Conservation (phyloP, 2,113 vertebrate genomes). For the Dasypus novemcinctus region DNA sequence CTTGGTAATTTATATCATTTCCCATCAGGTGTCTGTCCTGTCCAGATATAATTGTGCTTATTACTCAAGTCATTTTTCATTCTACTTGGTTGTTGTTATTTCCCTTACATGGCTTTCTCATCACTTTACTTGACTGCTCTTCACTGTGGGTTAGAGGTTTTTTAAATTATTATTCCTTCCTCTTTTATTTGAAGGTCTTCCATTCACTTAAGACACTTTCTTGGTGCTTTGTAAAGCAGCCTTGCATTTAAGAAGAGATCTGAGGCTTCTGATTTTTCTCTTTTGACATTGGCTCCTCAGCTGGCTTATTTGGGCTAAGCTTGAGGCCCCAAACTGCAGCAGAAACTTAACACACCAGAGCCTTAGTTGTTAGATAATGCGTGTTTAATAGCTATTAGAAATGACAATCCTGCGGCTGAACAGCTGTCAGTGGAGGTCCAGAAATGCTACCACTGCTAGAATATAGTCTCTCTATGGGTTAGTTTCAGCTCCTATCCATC, state of each 20-base stretch:
- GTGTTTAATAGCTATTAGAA: constrained; percentile 64
- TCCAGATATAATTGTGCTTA: constrained; percentile 69
- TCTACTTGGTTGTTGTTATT: constrained; percentile 59
- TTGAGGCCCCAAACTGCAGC: constrained; percentile 53
- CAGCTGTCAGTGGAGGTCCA: constrained; percentile 57
- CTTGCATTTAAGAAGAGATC: constrained; percentile 50
- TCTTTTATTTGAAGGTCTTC: constrained; percentile 68
- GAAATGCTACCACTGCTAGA: constrained; percentile 26
- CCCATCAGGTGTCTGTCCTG: constrained; percentile 62
- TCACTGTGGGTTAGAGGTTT: constrained; percentile 76
- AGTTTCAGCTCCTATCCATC: constrained; percentile 7
- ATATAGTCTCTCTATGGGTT: constrained; percentile 28
- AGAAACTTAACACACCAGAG: constrained; percentile 27
- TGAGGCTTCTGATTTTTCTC: constrained; percentile 48
- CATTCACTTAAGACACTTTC: constrained; percentile 64
- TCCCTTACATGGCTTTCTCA: constrained; percentile 73
- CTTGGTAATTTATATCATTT: constrained; percentile 36
- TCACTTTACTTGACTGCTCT: constrained; percentile 78
- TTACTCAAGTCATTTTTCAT: constrained; percentile 69
- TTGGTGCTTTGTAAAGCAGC: constrained; percentile 42
- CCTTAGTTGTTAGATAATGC: constrained; percentile 66
- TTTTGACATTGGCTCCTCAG: neutral
- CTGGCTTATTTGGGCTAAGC: constrained; percentile 43
- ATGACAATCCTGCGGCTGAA: constrained; percentile 59
- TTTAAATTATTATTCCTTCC: constrained; percentile 69